Evolutionary conservation across 1,140 invertebrate species (phyloP).

Genomic region (Papilio helenus): DNA sequence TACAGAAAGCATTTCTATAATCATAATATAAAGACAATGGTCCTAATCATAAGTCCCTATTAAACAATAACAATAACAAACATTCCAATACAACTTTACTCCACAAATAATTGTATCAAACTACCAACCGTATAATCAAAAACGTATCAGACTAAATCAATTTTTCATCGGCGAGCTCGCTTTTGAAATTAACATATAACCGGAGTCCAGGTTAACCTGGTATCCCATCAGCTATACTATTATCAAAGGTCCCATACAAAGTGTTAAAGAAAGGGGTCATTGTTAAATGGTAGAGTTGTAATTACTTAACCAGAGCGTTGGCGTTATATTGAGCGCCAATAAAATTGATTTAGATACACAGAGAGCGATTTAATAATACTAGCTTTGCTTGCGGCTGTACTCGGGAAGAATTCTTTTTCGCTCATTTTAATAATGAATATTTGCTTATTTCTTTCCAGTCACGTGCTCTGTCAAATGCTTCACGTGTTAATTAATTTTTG

Average conservation of each 20-base stretch:
- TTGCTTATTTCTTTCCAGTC: not conserved
- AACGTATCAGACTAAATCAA: conserved; percentile 79
- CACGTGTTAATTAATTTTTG: too few species aligned
- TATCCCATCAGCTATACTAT: not conserved
- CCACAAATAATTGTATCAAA: conserved; percentile 74
- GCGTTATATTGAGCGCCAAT: conserved; percentile 57
- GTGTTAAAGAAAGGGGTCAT: conserved; percentile 39
- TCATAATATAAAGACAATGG: not conserved
- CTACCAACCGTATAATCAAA: conserved; percentile 75
- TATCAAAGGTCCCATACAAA: not conserved
- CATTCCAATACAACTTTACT: conserved; percentile 50
- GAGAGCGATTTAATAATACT: conserved; percentile 51
- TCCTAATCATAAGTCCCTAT: not conserved
- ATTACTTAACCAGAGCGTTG: conserved; percentile 66
- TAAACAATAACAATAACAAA: conserved; percentile 3
- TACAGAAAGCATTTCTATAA: not conserved
- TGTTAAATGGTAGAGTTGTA: conserved; percentile 49
- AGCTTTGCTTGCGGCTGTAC: conserved; percentile 10
- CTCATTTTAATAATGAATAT: not conserved
- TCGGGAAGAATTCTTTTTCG: not conserved
- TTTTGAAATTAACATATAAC: conserved; percentile 79
- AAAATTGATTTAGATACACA: conserved; percentile 75
- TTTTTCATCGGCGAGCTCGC: conserved; percentile 71
- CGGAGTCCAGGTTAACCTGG: conserved; percentile 30
- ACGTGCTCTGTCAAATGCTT: not conserved